phyloP scores from a whole-genome alignment of 1,140 invertebrate genomes.

The Lasaia peninsularis region DNA sequence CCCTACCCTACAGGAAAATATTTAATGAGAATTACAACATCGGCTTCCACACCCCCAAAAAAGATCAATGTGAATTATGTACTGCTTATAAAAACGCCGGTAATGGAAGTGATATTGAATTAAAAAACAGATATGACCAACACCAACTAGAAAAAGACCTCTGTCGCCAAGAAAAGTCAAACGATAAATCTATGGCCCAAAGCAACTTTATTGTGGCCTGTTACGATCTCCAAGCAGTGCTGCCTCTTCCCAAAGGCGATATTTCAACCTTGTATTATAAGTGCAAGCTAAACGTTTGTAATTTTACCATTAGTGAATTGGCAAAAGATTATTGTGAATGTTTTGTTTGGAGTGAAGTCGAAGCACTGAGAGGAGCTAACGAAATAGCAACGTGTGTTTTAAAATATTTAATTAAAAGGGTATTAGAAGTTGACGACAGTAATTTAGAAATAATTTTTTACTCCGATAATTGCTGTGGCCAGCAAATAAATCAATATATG shows the following conservation, averaged over 20 bases:
- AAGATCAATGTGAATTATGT: too few relatives aligned
- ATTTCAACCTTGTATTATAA: background rate
- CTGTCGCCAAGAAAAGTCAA: too few relatives aligned
- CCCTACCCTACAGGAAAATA: conserved; percentile 33
- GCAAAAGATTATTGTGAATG: background rate
- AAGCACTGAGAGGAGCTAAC: background rate
- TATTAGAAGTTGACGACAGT: background rate
- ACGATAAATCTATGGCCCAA: too few relatives aligned
- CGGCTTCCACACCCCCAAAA: too few relatives aligned
- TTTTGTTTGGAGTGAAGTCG: background rate
- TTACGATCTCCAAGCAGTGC: background rate
- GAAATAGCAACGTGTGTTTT: background rate
- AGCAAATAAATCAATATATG: background rate
- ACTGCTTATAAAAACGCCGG: too few relatives aligned
- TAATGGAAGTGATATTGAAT: too few relatives aligned
- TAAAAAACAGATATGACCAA: too few relatives aligned
- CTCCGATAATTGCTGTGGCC: background rate
- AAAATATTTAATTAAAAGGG: background rate
- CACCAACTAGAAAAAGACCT: too few relatives aligned
- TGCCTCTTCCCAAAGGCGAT: background rate
- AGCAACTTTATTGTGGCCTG: too few relatives aligned
- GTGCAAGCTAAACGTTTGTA: background rate
- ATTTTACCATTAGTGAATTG: background rate
- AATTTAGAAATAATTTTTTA: background rate
- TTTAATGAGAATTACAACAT: too few relatives aligned